A percentile compares a stretch with the other conserved stretches of the same genome.
phyloP scores from a whole-genome alignment of 2,113 vertebrate species.

The Tylochromis polylepis region DNA sequence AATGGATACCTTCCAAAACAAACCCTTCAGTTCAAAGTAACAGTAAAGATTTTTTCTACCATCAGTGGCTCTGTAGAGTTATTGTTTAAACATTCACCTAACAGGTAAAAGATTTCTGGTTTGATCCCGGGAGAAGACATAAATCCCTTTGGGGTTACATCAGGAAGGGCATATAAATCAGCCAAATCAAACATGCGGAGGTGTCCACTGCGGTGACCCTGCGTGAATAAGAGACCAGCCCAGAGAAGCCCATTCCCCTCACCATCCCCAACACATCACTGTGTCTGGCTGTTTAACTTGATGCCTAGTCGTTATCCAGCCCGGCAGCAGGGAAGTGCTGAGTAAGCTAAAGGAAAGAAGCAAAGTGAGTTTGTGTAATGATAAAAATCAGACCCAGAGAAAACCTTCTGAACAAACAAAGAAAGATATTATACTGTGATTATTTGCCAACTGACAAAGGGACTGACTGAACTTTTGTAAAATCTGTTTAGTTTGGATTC shows the following conservation, averaged over 20 bases:
- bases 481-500: background rate
- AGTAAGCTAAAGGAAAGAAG: background rate
- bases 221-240: background rate
- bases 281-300: background rate
- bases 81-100: background rate
- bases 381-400: background rate
- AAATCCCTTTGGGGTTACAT: background rate
- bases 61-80: background rate
- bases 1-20: fast-evolving
- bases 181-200: background rate
- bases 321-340: background rate
- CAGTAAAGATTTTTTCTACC: background rate
- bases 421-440: background rate
- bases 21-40: background rate
- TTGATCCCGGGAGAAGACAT: background rate
- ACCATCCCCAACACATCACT: background rate
- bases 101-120: background rate
- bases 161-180: background rate
- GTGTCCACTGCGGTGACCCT: background rate
- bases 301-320: background rate
- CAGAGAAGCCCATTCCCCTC: background rate
- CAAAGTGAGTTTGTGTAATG: background rate
- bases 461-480: background rate
- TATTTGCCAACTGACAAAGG: background rate
- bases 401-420: background rate